These are phyloP conservation scores for Mellilla xanthometata DNA, from an alignment of 2,888 invertebrate genomes.

Conservation along the genomic window DNA sequence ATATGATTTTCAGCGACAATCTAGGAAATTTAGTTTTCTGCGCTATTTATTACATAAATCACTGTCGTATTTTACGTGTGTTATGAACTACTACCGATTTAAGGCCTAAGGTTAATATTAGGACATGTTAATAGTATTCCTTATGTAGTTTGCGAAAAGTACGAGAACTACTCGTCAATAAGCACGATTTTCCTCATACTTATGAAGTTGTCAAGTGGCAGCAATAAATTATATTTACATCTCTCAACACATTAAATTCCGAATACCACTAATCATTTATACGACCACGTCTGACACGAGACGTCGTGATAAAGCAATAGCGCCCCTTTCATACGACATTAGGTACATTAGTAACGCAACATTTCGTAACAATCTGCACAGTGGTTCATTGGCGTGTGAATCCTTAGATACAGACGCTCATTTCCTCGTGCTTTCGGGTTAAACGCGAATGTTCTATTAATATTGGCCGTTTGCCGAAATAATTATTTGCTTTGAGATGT, in stretches of 20 bases:
- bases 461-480: slow-evolving; percentile 24
- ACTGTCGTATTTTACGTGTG: no score
- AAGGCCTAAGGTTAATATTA: no score
- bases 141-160: no score
- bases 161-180: no score
- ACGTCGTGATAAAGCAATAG: slow-evolving; percentile 71
- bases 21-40: no score
- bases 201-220: background rate
- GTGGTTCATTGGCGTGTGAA: slow-evolving; percentile 75
- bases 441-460: slow-evolving; percentile 51
- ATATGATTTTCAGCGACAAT: no score
- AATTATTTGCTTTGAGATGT: slow-evolving; percentile 3
- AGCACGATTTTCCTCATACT: background rate
- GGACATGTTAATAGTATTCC: no score
- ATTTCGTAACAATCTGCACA: slow-evolving; percentile 80
- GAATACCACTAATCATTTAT: slow-evolving; percentile 49
- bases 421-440: slow-evolving; percentile 65
- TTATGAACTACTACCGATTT: no score
- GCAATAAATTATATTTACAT: slow-evolving; percentile 13
- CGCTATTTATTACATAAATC: no score
- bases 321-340: slow-evolving; percentile 81
- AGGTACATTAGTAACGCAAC: slow-evolving; percentile 80
- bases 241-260: slow-evolving; percentile 27
- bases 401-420: slow-evolving; percentile 81
- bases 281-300: slow-evolving; percentile 50